Conservation (phyloP, 2,113 vertebrate species). For the Vombatus ursinus region DNA sequence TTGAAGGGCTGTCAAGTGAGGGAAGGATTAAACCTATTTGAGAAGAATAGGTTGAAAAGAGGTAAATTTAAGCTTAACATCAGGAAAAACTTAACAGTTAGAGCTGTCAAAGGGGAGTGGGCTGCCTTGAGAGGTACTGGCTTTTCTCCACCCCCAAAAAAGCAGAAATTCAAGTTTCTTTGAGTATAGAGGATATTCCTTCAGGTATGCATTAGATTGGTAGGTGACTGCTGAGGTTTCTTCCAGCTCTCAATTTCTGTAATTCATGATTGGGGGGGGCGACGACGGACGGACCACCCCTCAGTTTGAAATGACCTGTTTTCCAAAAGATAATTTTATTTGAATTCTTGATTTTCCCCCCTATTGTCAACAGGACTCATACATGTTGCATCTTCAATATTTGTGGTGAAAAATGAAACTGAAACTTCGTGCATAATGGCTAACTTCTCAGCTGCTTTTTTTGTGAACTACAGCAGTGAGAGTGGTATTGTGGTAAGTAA, state of each 20-base stretch:
- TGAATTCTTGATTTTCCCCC: slow-evolving; percentile 21
- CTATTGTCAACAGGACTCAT: slow-evolving; percentile 77
- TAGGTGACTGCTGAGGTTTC: neutral
- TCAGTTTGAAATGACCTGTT: neutral
- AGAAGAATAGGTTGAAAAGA: neutral
- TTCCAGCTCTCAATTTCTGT: neutral
- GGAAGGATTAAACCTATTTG: neutral
- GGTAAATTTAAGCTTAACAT: neutral
- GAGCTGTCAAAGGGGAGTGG: neutral
- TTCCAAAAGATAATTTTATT: neutral
- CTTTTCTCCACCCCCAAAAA: neutral
- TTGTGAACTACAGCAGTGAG: slow-evolving; percentile 81
- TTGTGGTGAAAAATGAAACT: slow-evolving; percentile 87
- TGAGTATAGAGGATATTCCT: neutral
- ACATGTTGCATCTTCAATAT: slow-evolving; percentile 79
- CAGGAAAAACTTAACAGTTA: neutral
- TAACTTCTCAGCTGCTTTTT: slow-evolving; percentile 87
- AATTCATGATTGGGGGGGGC: neutral
- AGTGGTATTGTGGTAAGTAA: slow-evolving; percentile 75
- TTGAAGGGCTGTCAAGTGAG: neutral
- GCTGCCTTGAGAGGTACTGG: neutral
- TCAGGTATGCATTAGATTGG: neutral
- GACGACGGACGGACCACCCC: no score
- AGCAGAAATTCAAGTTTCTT: neutral
- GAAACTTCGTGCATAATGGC: slow-evolving; percentile 89